A percentile compares a stretch with the other conserved stretches of the same genome.
Conservation (phyloP, 2,888 invertebrate genomes). For the Brachycybe producta region DNA sequence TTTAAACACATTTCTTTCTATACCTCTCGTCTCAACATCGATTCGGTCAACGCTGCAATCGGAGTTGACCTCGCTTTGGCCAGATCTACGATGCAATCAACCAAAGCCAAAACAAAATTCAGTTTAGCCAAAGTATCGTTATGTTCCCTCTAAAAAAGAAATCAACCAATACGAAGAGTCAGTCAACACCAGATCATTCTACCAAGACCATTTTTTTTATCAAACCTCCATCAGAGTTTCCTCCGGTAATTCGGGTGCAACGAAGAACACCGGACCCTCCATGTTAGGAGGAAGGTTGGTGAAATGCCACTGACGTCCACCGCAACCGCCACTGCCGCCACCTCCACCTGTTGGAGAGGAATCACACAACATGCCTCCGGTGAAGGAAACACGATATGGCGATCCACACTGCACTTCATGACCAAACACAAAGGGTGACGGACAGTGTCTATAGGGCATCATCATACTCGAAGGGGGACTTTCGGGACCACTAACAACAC, state of each 20-base stretch:
- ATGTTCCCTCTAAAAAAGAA: slow-evolving; percentile 62
- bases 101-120: slow-evolving; percentile 89
- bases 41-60: slow-evolving; percentile 23
- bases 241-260: slow-evolving; percentile 84
- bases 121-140: slow-evolving; percentile 93
- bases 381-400: slow-evolving; percentile 1
- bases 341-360: neutral
- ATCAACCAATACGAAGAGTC: no score
- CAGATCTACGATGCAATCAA: slow-evolving; percentile 80
- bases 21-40: slow-evolving; percentile 20
- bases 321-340: slow-evolving; percentile 1
- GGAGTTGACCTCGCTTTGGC: slow-evolving; percentile 27
- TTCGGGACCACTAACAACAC: no score
- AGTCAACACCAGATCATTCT: neutral
- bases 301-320: slow-evolving; percentile 13
- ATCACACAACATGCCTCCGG: slow-evolving; percentile 1
- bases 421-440: neutral
- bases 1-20: neutral
- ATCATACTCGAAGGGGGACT: neutral
- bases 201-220: slow-evolving; percentile 4
- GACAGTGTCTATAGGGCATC: neutral
- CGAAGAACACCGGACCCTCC: slow-evolving; percentile 51
- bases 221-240: slow-evolving; percentile 75
- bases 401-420: neutral
- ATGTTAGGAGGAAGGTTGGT: slow-evolving; percentile 32